Conservation (phyloP, 2,888 invertebrate species). For the Melanotus villosus region DNA sequence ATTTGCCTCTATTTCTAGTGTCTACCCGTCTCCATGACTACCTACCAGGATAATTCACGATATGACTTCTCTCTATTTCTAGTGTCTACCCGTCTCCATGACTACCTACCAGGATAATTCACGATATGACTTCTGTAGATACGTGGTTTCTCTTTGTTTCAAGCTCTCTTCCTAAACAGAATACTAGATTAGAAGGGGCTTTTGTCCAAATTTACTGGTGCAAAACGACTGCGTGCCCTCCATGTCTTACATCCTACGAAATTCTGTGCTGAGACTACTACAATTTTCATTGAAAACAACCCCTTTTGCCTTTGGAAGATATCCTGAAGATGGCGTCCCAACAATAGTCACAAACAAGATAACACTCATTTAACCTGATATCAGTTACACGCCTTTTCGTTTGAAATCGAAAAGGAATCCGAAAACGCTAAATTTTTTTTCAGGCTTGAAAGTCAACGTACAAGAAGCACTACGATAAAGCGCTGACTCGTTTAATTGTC, state of each 20-base stretch:
- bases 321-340: not conserved
- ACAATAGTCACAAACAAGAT: slow-evolving; percentile 11
- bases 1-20: slow-evolving; percentile 7
- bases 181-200: slow-evolving; percentile 36
- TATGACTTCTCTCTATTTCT: slow-evolving; percentile 28
- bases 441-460: too few relatives aligned
- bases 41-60: slow-evolving; percentile 21
- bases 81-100: slow-evolving; percentile 2
- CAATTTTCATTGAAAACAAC: not conserved
- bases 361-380: slow-evolving; percentile 7
- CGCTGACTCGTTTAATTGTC: too few relatives aligned
- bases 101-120: slow-evolving; percentile 21
- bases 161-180: slow-evolving; percentile 34
- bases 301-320: not conserved
- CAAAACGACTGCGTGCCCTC: slow-evolving; percentile 21
- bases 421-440: too few relatives aligned
- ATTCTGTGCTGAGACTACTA: not conserved
- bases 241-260: not conserved
- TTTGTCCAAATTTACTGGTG: slow-evolving; percentile 41
- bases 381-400: not conserved
- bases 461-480: too few relatives aligned
- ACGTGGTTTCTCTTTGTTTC: slow-evolving; percentile 35
- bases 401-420: not conserved
- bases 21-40: slow-evolving; percentile 10
- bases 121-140: slow-evolving; percentile 29